Base-by-base conservation (phyloP, 1,140 invertebrate species). In the Acromyrmex charruanus region DNA sequence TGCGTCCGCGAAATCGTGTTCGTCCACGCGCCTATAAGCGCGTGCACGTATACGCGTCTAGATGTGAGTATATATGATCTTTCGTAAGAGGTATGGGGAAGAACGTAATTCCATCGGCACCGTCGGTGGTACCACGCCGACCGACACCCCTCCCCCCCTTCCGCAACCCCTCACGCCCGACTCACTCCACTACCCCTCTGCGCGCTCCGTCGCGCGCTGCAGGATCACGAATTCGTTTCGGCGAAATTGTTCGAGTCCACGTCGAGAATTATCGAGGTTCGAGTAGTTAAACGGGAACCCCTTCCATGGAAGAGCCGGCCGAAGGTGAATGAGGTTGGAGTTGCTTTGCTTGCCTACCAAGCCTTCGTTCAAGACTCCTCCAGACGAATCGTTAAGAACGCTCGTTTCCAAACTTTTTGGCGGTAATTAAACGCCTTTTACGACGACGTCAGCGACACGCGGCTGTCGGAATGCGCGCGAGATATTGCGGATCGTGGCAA, bases 41-140 rank as follows among this genome's bases (percentile, higher is more conserved):
- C 68, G 68, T 51, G 68, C 68, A 66, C 44, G 59, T 85, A 58
- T 74, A 74, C 69, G 86, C 80, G 77, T 59, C 80, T 84, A 63
- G 18, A 82, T 69, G 53, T 74, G 68, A 61, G 71, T 89, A 89
- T 79, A 80, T 79, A 87, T 66, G 72, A 89, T 87, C 88, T 90
- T 85, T 87, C 81, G 81, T 68, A 66, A 79, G 69, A 91, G 89
- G 74, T 85, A 65, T 87, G 86, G 88, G 81, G 53, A 80, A 87
- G 87, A 75, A 90, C 89, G 90, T 91, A 91, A 90, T 91, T 88
- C 90, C 87, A 91, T 91, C 90, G 89, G 87, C 89, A 90, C 85
- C 88, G 75, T n/a, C 71, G 89, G 81, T 86, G 89, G 89, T 90
- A 90, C 82, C 85, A 63, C 85, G 85, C 88, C 89, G 68, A 90